These are phyloP conservation scores for Thrips palmi DNA, from an alignment of 1,140 invertebrate species.

Conservation along the genomic window DNA sequence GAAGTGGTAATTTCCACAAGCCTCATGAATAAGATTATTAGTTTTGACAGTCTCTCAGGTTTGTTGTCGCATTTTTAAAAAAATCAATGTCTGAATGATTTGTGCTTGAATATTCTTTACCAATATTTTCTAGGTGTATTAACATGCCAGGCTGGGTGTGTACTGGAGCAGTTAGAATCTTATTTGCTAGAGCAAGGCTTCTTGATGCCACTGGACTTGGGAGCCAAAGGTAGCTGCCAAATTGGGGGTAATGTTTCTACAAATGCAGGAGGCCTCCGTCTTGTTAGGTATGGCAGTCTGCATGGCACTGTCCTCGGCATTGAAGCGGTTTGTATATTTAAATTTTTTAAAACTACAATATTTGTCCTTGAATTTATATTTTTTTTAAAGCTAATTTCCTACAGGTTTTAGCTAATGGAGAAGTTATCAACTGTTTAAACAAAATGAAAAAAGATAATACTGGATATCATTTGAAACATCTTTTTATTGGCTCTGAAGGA, in stretches of 20 bases:
- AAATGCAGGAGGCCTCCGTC: conserved; percentile 86
- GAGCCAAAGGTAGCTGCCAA: conserved; percentile 90
- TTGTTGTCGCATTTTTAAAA: too few relatives aligned
- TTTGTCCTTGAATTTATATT: too few relatives aligned
- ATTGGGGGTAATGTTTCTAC: conserved; percentile 95
- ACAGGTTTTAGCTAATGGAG: conserved; percentile 75
- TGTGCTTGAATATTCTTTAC: too few relatives aligned
- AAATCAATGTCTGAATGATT: too few relatives aligned
- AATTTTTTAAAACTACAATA: too few relatives aligned
- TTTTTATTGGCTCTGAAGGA: conserved; percentile 96
- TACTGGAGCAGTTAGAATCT: conserved; percentile 72
- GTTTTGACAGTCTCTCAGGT: conserved; percentile 69
- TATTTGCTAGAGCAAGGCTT: conserved; percentile 49
- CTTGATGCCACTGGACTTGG: conserved; percentile 90
- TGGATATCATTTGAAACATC: conserved; percentile 87
- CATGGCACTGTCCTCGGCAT: conserved; percentile 84
- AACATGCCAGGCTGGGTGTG: conserved; percentile 79
- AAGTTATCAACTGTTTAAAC: conserved; percentile 68
- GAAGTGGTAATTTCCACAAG: conserved; percentile 79
- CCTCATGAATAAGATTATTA: conserved; percentile 75
- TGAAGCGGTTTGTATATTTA: conserved; percentile 70
- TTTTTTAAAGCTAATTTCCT: conserved; percentile 9
- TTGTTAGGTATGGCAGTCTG: conserved; percentile 87
- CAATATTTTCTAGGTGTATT: conserved; percentile 43
- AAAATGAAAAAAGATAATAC: conserved; percentile 93